These are phyloP conservation scores for Brachionus paranguensis DNA, from an alignment of 1,140 invertebrate genomes.

Conservation along the genomic window DNA sequence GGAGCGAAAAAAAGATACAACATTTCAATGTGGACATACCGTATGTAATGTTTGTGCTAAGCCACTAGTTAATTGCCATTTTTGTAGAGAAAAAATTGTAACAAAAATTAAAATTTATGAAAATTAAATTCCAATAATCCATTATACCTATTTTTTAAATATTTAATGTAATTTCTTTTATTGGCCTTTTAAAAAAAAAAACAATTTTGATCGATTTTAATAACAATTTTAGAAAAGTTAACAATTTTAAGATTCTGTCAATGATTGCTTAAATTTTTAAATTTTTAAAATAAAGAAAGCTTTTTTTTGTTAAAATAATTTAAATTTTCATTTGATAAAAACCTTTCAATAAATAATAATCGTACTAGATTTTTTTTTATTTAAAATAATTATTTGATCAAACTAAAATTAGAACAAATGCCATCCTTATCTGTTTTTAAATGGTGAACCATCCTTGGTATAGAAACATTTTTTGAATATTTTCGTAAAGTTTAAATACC, in stretches of 20 bases:
- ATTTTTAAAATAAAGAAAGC: not conserved
- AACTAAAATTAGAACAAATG: not conserved
- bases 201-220: constrained; percentile 18
- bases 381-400: not conserved
- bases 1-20: constrained; percentile 68
- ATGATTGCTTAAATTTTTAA: not conserved
- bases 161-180: not conserved
- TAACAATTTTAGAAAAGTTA: not conserved
- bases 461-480: not conserved
- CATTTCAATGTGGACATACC: constrained; percentile 80
- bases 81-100: constrained; percentile 80
- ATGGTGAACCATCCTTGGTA: not conserved
- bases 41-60: constrained; percentile 75
- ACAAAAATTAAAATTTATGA: constrained; percentile 73
- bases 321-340: not conserved
- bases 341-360: not conserved
- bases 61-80: constrained; percentile 76
- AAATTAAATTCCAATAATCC: not conserved
- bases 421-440: not conserved
- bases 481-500: not conserved
- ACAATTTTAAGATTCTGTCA: not conserved
- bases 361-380: not conserved
- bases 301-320: not conserved
- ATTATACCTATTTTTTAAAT: not conserved
- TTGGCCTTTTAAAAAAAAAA: not conserved